These are phyloP conservation scores for Melolontha melolontha DNA, from an alignment of 2,888 invertebrate species.

Conservation along the genomic window DNA sequence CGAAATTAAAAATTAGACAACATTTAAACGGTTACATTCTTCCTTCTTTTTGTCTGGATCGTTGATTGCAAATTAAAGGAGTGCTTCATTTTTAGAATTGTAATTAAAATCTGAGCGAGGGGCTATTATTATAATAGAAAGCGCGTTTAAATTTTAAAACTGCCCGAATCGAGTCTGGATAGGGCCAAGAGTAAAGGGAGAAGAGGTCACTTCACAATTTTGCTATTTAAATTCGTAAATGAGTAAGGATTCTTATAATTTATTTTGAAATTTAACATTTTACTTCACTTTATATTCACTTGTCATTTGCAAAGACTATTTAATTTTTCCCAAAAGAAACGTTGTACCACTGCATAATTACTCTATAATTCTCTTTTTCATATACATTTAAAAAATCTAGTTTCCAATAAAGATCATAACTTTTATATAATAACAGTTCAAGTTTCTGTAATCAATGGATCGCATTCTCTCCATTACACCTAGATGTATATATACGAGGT, in stretches of 20 bases:
- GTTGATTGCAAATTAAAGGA: conserved; percentile 36
- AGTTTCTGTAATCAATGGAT: too few species aligned
- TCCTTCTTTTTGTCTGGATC: neutral
- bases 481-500: too few species aligned
- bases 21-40: conserved; percentile 10
- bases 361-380: too few species aligned
- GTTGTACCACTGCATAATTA: too few species aligned
- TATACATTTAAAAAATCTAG: too few species aligned
- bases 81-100: conserved; percentile 38
- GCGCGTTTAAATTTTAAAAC: conserved; percentile 25
- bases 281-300: neutral
- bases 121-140: conserved; percentile 15
- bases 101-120: conserved; percentile 32
- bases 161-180: neutral
- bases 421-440: too few species aligned
- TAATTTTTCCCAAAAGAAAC: neutral
- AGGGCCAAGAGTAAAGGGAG: neutral
- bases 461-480: too few species aligned
- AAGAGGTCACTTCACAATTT: conserved; percentile 8
- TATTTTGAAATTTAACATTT: conserved; percentile 7
- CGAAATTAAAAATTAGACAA: conserved; percentile 37
- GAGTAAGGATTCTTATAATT: neutral
- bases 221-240: conserved; percentile 16
- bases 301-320: neutral
- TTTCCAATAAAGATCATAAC: too few species aligned